Conservation (phyloP, 2,888 invertebrate species). For the Agrotis clavis region DNA sequence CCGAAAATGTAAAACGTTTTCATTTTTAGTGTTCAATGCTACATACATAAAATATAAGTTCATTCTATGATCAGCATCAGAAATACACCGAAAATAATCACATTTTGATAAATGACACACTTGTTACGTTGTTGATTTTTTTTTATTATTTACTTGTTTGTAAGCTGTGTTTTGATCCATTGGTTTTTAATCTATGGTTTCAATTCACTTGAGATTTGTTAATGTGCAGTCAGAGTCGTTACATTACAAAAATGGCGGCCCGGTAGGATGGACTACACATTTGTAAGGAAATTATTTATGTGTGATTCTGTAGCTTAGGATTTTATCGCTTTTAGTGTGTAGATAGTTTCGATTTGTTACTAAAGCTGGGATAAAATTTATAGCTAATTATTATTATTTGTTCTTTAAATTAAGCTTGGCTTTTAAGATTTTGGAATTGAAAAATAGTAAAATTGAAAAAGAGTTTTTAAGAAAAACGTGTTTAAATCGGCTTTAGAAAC, state of each 20-base stretch:
- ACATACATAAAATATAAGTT: too few species aligned
- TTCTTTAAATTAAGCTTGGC: conserved; percentile 55
- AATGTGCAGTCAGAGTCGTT: conserved; percentile 60
- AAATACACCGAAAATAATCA: conserved; percentile 72
- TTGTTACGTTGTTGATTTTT: conserved; percentile 89
- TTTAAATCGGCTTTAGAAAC: conserved; percentile 61
- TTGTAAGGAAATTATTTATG: conserved; percentile 89
- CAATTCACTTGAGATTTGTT: conserved; percentile 86
- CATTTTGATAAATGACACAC: conserved; percentile 73
- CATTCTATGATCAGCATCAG: conserved; percentile 25
- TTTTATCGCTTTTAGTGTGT: conserved; percentile 82
- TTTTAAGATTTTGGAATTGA: conserved; percentile 33
- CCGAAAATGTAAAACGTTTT: too few species aligned
- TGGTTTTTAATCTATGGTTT: conserved; percentile 74
- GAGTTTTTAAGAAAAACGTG: conserved; percentile 49
- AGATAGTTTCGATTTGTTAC: conserved; percentile 76
- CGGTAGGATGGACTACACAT: conserved; percentile 68
- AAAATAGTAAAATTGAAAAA: conserved; percentile 12
- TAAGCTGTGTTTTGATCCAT: conserved; percentile 82
- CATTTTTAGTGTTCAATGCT: too few species aligned
- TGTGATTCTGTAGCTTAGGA: conserved; percentile 86
- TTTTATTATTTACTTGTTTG: conserved; percentile 82
- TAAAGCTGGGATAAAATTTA: conserved; percentile 63
- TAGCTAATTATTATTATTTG: conserved; percentile 36
- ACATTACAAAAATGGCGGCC: conserved; percentile 30